Evolutionary conservation across 2,113 vertebrate genomes (phyloP).

Genomic region (Syngnathus floridae): DNA sequence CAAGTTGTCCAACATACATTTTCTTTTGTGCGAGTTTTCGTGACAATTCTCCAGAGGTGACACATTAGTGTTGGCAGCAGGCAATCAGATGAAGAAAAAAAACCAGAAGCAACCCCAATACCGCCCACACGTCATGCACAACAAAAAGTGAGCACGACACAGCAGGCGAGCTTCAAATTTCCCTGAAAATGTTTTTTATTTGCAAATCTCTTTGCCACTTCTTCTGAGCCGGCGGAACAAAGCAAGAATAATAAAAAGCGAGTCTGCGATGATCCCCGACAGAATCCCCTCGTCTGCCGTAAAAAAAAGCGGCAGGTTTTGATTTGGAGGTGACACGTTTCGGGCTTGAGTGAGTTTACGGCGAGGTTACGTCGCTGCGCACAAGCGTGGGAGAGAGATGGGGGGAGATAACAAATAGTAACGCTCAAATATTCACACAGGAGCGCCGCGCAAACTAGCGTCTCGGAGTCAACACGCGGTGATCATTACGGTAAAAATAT

Average conservation of each 20-base stretch:
- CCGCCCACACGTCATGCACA: slow-evolving; percentile 39
- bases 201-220: slow-evolving; percentile 17
- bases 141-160: slow-evolving; percentile 37
- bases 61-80: slow-evolving; percentile 18
- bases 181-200: slow-evolving; percentile 20
- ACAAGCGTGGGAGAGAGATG: slow-evolving; percentile 17
- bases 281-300: slow-evolving; percentile 3
- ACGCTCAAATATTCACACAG: slow-evolving; percentile 61
- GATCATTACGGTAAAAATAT: not conserved
- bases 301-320: slow-evolving; percentile 10
- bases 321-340: slow-evolving; percentile 35
- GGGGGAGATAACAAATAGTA: slow-evolving; percentile 36
- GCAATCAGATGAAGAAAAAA: slow-evolving; percentile 34
- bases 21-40: not conserved
- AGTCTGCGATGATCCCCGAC: not conserved
- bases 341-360: slow-evolving; percentile 32
- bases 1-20: not conserved
- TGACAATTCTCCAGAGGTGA: not conserved
- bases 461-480: slow-evolving; percentile 2
- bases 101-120: slow-evolving; percentile 43
- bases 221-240: slow-evolving; percentile 14
- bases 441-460: slow-evolving; percentile 61
- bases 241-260: slow-evolving; percentile 26
- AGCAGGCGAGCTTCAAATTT: slow-evolving; percentile 28
- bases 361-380: slow-evolving; percentile 28